Base-by-base conservation (phyloP, 2,113 vertebrate species). In the Mormoops blainvillei region DNA sequence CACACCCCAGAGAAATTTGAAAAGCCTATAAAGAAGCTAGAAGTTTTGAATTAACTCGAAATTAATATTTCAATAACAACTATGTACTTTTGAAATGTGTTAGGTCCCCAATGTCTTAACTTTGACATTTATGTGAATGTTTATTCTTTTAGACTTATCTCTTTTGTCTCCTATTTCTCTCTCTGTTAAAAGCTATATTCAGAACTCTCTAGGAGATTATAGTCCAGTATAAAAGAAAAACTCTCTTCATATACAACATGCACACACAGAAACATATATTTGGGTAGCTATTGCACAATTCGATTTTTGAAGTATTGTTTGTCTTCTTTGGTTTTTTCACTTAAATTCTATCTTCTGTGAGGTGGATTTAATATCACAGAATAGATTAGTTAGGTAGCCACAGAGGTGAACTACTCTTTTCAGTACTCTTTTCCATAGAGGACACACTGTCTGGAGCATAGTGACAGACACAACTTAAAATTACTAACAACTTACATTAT, bases 131-230 rank as follows among this genome's bases (percentile, higher is more conserved):
- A 95, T 19, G 4, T 67, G 65, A 87, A 81, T 43, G 4, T 33
- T 85, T 50, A 48, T 3, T 68, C 18, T 74, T 52, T 54, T 50
- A 80, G 10, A 85, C 13, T 68, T 87, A 2, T 52, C 2, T 58
- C 70, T 68, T 93, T 95, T 84, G 36, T 88, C 81, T 93, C 22
- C 33, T 84, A 10, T 74, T 68, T 92, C 65, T 87, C 19, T 92
- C 43, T 7, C 26, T 89, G 26, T 43, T 77, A 50, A 86, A 58
- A 83, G 16, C 45, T 82, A 36, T 80, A 38, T 71, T 52, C 52
- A 89, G 8, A 78, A 68, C 8, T 82, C 14, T 63, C 20, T 45
- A 41, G 13, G 10, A 78, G 14, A 28, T 88, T 48, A 81, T 1
- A 63, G 16, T 6, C 13, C 38, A 43, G 2, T 31, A 31, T 43